These are phyloP conservation scores for Dryocosmus kuriphilus DNA, from an alignment of 2,888 invertebrate genomes.

Conservation along the genomic window DNA sequence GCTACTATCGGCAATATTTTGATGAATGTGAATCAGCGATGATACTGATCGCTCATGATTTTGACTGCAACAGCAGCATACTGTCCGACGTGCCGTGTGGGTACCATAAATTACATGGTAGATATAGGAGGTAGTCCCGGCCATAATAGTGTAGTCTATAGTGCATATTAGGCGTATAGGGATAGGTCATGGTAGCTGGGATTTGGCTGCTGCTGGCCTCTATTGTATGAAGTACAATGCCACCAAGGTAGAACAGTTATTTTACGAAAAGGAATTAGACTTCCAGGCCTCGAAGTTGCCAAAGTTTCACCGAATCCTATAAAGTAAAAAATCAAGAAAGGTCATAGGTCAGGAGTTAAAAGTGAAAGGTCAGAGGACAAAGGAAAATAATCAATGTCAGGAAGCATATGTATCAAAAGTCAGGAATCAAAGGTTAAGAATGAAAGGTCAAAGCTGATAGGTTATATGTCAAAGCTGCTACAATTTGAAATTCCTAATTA, in stretches of 20 bases:
- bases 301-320: neutral
- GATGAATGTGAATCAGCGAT: conserved; percentile 37
- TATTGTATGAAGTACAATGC: conserved; percentile 25
- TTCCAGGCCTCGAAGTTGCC: neutral
- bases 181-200: conserved; percentile 51
- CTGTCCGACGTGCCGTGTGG: conserved; percentile 52
- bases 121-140: conserved; percentile 53
- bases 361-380: too few species aligned
- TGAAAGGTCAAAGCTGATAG: too few species aligned
- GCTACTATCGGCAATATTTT: conserved; percentile 18
- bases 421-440: too few species aligned
- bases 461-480: too few species aligned
- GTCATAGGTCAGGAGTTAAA: too few species aligned
- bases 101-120: conserved; percentile 55
- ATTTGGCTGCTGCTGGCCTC: conserved; percentile 39
- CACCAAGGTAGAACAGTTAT: neutral
- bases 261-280: neutral
- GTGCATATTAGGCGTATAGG: conserved; percentile 53
- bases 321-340: too few species aligned
- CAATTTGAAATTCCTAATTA: too few species aligned
- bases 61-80: conserved; percentile 49
- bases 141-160: conserved; percentile 50
- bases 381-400: too few species aligned
- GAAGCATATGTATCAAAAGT: too few species aligned
- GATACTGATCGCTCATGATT: conserved; percentile 49